Base-by-base conservation (phyloP, 2,888 invertebrate genomes). In the Phaedon cochleariae region DNA sequence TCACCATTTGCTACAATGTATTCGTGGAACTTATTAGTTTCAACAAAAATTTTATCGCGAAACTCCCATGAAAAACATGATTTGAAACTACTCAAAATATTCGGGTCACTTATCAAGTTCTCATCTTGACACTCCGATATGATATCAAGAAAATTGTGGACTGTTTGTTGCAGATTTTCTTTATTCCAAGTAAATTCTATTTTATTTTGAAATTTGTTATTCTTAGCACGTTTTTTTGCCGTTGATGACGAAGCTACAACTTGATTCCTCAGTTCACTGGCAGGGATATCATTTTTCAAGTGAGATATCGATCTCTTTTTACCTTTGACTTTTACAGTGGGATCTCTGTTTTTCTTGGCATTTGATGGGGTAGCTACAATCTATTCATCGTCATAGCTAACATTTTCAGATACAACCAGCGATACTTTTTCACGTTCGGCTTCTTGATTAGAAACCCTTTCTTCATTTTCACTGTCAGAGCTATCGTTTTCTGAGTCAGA, bases 61-160 rank as follows among this genome's bases (percentile, higher is more conserved):
- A 45, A 45, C 45, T 5, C 7, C 3, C 7, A 3, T 6, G 48
- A 48, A 48, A 48, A 48, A 48, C 9, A 48, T 48, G n/a, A 48
- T 48, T 48, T 18, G 20, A 48, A 48, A 17, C 17, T 17, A 48
- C 48, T 48, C 17, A 48, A 15, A 48, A 48, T 48, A 48, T 48
- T 48, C 3, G 41, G 53, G 17, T 59, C 21, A 20, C 17, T 26
- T 29, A 18, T 53, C 10, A 18, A 37, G 18, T 41, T 48, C 3
- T 18, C 48, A 48, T 48, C 20, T 17, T 18, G 48, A 48, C 48
- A 48, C 17, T 17, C 48, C 9, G 48, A 48, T 17, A 15, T 48
- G 29, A 6, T 29, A 9, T 17, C 48, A 48, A 18, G 2, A 48
- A 48, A 48, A 15, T 48, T 3, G 17, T 48, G 48, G 9, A 48